A percentile compares a stretch with the other conserved stretches of the same genome.
These are phyloP conservation scores for Clavelina lepadiformis DNA, from an alignment of 23 tunicate genomes.

Conservation along the genomic window DNA sequence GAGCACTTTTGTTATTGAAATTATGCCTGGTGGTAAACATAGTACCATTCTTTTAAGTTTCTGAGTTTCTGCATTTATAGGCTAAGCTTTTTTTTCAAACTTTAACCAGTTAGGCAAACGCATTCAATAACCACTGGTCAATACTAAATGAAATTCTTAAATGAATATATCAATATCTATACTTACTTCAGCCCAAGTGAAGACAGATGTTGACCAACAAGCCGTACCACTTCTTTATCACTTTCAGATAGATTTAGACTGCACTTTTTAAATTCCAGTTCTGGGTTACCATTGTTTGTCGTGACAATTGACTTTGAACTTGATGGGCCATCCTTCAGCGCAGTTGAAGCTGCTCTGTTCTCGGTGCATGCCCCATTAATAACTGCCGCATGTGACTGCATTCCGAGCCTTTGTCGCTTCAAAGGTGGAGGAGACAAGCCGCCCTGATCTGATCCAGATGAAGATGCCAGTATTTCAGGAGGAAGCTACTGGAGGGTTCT, in stretches of 20 bases:
- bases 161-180: background rate
- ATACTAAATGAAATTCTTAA: too few species aligned
- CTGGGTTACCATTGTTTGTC: constrained; percentile 35
- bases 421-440: constrained; percentile 87
- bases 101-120: too few species aligned
- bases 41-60: too few species aligned
- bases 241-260: constrained; percentile 49
- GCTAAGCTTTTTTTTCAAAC: too few species aligned
- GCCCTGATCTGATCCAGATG: constrained; percentile 54
- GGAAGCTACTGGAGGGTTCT: constrained; percentile 45
- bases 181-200: constrained; percentile 84
- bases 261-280: too few species aligned
- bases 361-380: constrained; percentile 61
- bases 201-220: constrained; percentile 86
- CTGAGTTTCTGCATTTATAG: too few species aligned
- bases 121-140: too few species aligned
- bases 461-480: constrained; percentile 80
- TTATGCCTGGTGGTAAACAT: too few species aligned
- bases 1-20: too few species aligned
- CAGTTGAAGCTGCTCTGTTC: constrained; percentile 35
- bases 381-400: constrained; percentile 71
- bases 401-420: constrained; percentile 61
- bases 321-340: constrained; percentile 33
- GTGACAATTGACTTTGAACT: constrained; percentile 39
- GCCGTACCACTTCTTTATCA: constrained; percentile 86